Percentiles rank a stretch among this genome's conserved stretches.
These are phyloP conservation scores for Malurus alboscapulatus DNA, from an alignment of 2,113 vertebrate genomes.

Conservation along the genomic window DNA sequence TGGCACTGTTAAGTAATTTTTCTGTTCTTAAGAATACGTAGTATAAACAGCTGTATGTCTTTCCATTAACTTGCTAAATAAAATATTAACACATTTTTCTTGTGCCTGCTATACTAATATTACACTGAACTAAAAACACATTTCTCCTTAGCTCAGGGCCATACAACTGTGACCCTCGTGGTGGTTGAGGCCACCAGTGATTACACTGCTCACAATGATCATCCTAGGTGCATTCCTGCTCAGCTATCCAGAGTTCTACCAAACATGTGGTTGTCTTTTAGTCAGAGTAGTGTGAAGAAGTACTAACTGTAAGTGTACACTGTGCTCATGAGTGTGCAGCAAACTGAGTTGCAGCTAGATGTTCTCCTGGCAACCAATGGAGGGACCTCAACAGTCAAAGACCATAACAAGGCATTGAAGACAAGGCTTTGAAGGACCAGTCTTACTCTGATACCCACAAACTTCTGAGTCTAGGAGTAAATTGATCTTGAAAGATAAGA, in stretches of 20 bases:
- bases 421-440: not conserved
- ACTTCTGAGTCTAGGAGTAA: not conserved
- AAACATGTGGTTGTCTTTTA: not conserved
- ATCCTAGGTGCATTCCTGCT: not conserved
- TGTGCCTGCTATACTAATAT: slow-evolving; percentile 57
- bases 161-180: not conserved
- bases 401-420: not conserved
- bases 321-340: not conserved
- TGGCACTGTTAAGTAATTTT: slow-evolving; percentile 36
- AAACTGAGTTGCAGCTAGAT: not conserved
- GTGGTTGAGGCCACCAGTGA: not conserved
- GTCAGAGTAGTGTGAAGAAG: not conserved
- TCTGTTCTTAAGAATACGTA: slow-evolving; percentile 43
- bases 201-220: not conserved
- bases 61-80: slow-evolving; percentile 62
- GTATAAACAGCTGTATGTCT: slow-evolving; percentile 59
- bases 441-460: not conserved
- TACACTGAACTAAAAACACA: not conserved
- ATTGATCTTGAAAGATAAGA: not conserved
- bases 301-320: not conserved
- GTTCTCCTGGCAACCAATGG: not conserved
- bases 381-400: not conserved
- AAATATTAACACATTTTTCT: slow-evolving; percentile 66
- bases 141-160: not conserved
- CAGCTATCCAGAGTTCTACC: not conserved